A percentile compares a stretch with the other conserved stretches of the same genome.
Conservation (phyloP, 2,113 vertebrate species). For the Callithrix jacchus region DNA sequence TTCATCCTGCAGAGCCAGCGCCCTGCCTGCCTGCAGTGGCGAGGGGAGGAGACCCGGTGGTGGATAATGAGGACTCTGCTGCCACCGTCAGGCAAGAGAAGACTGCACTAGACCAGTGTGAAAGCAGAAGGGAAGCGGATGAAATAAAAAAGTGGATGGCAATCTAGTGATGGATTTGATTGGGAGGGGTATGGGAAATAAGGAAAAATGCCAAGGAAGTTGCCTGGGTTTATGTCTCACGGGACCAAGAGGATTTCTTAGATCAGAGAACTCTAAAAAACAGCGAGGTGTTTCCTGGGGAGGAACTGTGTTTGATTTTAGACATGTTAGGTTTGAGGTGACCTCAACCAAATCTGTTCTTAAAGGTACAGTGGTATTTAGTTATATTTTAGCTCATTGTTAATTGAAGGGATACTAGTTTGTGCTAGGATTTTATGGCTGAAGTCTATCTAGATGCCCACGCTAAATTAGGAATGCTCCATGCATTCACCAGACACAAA, state of each 20-base stretch:
- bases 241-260: not conserved
- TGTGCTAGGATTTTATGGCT: not conserved
- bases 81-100: not conserved
- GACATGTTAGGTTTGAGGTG: not conserved
- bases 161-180: not conserved
- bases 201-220: not conserved
- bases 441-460: not conserved
- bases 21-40: not conserved
- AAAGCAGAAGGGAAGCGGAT: not conserved
- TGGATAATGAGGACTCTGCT: not conserved
- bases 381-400: not conserved
- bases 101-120: too few relatives aligned
- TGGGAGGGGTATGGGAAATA: not conserved
- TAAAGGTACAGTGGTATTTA: too few relatives aligned
- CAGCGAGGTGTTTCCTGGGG: not conserved
- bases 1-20: not conserved
- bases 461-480: not conserved
- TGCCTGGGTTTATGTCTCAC: not conserved
- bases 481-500: not conserved
- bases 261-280: not conserved
- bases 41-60: rapidly evolving
- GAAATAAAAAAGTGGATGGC: not conserved
- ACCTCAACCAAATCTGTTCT: not conserved
- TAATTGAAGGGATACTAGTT: not conserved
- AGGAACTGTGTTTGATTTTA: not conserved